Conservation (phyloP, 2,888 invertebrate genomes). For the Ochlodes sylvanus region DNA sequence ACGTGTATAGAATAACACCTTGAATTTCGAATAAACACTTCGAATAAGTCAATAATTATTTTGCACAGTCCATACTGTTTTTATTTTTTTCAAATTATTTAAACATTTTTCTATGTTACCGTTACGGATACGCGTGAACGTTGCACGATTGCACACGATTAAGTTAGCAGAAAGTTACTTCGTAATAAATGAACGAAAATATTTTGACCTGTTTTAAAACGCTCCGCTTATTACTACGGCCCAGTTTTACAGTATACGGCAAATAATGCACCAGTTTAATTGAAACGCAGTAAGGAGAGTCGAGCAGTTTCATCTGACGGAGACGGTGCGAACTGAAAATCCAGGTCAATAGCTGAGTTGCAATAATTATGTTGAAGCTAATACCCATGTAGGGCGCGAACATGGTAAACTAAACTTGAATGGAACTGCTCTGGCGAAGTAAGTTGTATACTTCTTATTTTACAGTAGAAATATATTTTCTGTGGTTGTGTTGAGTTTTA, state of each 20-base stretch:
- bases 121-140: too few species aligned
- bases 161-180: too few species aligned
- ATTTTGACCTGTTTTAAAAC: not conserved
- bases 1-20: too few species aligned
- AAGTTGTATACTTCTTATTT: not conserved
- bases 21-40: too few species aligned
- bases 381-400: slow-evolving; percentile 7
- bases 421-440: not conserved
- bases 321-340: slow-evolving; percentile 32
- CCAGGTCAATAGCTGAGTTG: slow-evolving; percentile 40
- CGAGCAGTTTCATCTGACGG: slow-evolving; percentile 43
- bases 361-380: not conserved
- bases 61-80: too few species aligned
- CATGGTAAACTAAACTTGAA: slow-evolving; percentile 2
- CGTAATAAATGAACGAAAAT: not conserved
- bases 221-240: slow-evolving; percentile 7
- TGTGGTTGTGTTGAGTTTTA: not conserved
- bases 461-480: not conserved
- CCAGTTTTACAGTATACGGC: slow-evolving; percentile 30
- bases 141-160: too few species aligned
- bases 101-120: too few species aligned
- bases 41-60: too few species aligned
- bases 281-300: slow-evolving; percentile 51
- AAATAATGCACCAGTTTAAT: slow-evolving; percentile 50
- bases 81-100: too few species aligned